These are phyloP conservation scores for Agonopterix heracliana DNA, from an alignment of 2,888 invertebrate species.

Conservation along the genomic window DNA sequence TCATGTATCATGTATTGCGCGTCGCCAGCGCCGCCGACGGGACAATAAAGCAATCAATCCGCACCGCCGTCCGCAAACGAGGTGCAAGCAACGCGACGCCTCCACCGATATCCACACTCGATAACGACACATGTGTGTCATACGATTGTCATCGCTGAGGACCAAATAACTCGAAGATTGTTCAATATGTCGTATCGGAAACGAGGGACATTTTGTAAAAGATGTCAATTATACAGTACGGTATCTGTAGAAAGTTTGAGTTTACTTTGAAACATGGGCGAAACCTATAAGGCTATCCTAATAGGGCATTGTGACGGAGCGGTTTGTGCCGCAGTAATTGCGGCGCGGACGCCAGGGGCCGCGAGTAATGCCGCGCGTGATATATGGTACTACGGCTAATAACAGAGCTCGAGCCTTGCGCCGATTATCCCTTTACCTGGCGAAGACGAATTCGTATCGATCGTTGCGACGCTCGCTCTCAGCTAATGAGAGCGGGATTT, in stretches of 20 bases:
- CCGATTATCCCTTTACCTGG: constrained; percentile 70
- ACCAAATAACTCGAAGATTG: constrained; percentile 12
- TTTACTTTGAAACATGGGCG: constrained; percentile 10
- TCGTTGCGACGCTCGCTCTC: constrained; percentile 57
- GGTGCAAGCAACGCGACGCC: constrained; percentile 35
- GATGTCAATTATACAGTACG: constrained; percentile 15
- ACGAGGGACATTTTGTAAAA: neutral
- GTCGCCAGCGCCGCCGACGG: constrained; percentile 42
- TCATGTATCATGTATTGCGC: constrained; percentile 72
- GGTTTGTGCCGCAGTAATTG: constrained; percentile 56
- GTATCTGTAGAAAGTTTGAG: constrained; percentile 12
- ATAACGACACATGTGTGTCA: constrained; percentile 30
- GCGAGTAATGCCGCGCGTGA: constrained; percentile 65
- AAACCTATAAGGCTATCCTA: constrained; percentile 39
- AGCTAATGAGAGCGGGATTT: constrained; percentile 70
- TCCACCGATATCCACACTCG: constrained; percentile 27
- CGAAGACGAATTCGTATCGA: constrained; percentile 70
- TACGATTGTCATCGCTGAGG: constrained; percentile 12
- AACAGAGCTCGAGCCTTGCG: constrained; percentile 58
- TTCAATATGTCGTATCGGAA: constrained; percentile 14
- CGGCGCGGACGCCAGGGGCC: constrained; percentile 65
- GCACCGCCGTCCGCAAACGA: constrained; percentile 50
- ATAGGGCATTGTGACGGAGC: constrained; percentile 52
- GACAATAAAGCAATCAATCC: constrained; percentile 74
- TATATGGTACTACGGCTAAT: constrained; percentile 73